Percentiles rank a stretch among this genome's conserved stretches.
Evolutionary conservation across 2,797 vertebrate genomes (phyloP).

Genomic region (Chrysocyon brachyurus): DNA sequence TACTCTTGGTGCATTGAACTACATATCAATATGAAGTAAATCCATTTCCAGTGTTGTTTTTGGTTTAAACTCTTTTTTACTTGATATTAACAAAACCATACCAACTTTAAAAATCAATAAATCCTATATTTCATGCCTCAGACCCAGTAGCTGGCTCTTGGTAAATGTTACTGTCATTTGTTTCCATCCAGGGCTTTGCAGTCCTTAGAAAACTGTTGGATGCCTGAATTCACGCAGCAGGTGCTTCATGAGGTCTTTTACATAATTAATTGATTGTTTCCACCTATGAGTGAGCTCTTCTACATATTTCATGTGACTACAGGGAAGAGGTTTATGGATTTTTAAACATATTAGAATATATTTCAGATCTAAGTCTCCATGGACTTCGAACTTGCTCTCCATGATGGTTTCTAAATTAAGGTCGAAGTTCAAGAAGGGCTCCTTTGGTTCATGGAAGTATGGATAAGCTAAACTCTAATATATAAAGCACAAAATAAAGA

Average conservation of each 20-base stretch:
- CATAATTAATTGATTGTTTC: neutral
- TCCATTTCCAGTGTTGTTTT: neutral
- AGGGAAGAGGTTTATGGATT: neutral
- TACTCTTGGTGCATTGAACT: neutral
- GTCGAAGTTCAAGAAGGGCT: neutral
- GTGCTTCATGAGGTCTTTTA: neutral
- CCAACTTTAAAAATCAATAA: neutral
- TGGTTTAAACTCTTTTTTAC: neutral
- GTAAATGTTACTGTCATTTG: neutral
- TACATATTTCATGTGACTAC: neutral
- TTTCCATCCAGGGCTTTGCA: neutral
- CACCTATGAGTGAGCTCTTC: neutral
- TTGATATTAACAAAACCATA: neutral
- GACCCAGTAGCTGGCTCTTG: neutral
- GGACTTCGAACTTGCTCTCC: neutral
- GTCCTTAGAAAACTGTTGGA: neutral
- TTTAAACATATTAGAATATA: neutral
- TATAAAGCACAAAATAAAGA: neutral
- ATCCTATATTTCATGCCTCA: neutral
- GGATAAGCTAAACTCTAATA: neutral
- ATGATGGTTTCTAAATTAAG: neutral
- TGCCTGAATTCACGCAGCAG: neutral
- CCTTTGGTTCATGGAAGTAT: neutral
- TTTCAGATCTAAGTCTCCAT: neutral
- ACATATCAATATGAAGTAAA: neutral